Conservation (phyloP, 2,888 invertebrate genomes). For the Hoplodrina blanda region DNA sequence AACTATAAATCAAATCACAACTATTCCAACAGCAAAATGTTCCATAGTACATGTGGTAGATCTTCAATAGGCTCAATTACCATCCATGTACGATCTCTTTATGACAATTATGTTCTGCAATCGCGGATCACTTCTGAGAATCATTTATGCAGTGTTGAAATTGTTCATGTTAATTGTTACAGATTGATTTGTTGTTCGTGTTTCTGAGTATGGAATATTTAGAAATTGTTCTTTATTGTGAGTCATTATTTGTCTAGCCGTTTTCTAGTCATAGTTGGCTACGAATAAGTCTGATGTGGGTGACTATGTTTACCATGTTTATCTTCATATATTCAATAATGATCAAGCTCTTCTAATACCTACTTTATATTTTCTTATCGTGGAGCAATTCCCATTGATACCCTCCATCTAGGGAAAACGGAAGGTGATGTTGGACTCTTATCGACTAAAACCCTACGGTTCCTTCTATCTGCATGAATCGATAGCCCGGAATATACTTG, state of each 20-base stretch:
- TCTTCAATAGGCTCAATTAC: conserved; percentile 66
- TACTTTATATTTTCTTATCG: too few species aligned
- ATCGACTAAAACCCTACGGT: too few species aligned
- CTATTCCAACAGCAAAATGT: conserved; percentile 12
- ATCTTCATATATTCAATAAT: not conserved
- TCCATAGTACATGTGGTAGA: conserved; percentile 11
- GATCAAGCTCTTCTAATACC: not conserved
- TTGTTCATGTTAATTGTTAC: conserved; percentile 47
- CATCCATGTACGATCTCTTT: conserved; percentile 48
- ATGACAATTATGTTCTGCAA: conserved; percentile 65
- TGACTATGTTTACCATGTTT: not conserved
- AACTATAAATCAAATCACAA: conserved; percentile 31
- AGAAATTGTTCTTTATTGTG: conserved; percentile 25
- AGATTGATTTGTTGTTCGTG: conserved; percentile 51
- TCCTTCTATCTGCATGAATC: too few species aligned
- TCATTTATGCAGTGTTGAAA: conserved; percentile 39
- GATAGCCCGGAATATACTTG: too few species aligned
- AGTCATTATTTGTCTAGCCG: conserved; percentile 4
- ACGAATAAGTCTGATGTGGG: not conserved
- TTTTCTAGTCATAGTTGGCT: not conserved
- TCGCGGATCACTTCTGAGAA: conserved; percentile 63
- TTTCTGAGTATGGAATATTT: conserved; percentile 9
- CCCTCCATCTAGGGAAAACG: too few species aligned
- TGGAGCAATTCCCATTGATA: too few species aligned
- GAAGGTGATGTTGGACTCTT: too few species aligned